These are phyloP conservation scores for Hermodice carunculata DNA, from an alignment of 2,888 invertebrate genomes.

Conservation along the genomic window DNA sequence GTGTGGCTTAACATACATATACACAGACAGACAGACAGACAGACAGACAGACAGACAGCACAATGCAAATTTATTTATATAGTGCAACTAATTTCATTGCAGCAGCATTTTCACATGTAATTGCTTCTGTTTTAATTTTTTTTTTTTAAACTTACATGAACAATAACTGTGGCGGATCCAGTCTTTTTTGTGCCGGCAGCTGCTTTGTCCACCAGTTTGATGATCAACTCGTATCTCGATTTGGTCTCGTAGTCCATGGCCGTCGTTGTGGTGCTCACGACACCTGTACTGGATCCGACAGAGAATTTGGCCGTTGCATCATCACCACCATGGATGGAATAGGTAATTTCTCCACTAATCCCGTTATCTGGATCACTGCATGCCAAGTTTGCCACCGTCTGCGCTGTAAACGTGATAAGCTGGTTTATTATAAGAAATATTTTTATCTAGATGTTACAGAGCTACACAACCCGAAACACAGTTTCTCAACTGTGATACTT, in stretches of 20 bases:
- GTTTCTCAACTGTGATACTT: no score
- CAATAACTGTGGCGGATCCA: background rate
- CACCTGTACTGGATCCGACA: background rate
- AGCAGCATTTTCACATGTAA: no score
- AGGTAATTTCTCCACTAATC: background rate
- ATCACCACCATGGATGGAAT: background rate
- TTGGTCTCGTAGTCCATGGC: constrained; percentile 1
- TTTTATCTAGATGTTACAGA: no score
- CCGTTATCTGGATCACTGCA: background rate
- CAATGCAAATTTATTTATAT: no score
- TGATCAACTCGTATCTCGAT: background rate
- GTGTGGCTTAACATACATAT: no score
- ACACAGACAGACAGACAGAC: no score
- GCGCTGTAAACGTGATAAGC: background rate
- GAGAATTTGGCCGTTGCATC: background rate
- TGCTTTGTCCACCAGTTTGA: background rate
- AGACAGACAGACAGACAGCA: no score
- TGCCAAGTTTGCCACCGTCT: background rate
- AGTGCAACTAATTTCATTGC: no score
- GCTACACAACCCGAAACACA: no score
- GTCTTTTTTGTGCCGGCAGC: background rate
- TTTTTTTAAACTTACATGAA: no score
- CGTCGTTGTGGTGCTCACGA: background rate
- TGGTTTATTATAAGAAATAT: no score
- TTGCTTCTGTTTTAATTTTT: no score